Base-by-base conservation (phyloP, 2,888 invertebrate genomes). In the Erpobdella octoculata region DNA sequence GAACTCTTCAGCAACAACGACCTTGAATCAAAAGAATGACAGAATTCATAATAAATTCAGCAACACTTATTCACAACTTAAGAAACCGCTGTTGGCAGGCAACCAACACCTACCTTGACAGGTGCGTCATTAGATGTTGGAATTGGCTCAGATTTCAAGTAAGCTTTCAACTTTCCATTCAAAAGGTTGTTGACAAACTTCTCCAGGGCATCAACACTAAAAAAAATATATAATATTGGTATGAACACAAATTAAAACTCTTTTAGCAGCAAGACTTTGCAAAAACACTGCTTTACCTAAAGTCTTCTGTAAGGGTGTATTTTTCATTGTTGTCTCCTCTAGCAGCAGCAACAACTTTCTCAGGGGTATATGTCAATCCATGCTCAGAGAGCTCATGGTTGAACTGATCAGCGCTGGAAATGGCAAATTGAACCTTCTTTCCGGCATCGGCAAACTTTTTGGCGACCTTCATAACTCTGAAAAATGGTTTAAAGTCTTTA, bases 1-100 rank as follows among this genome's bases (percentile, higher is more conserved):
- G 85, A 97, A 98, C 87, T 96, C 98, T 86, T 93, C 93, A 75
- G 90, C 97, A 9, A 99, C 98, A 2, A 92, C 93, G 48, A 93
- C 89, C 84, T 85, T 21, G 33, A 62, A 62, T 62, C 31, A 62
- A 62, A 62, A 12, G 46, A 41, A n/a, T n/a, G n/a, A n/a, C n/a
- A n/a, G n/a, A n/a, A n/a, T n/a, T n/a, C n/a, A n/a, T n/a, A n/a
- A n/a, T n/a, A n/a, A n/a, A n/a, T n/a, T n/a, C n/a, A n/a, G n/a
- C n/a, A n/a, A n/a, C n/a, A n/a, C n/a, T 53, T 5, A n/a, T 25
- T n/a, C 6, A 2, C 8, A 46, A 5, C 21, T 1, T n/a, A 25
- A n/a, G 18, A 53, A 9, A 53, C 21, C 21, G n/a, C n/a, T 8
- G 15, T 5, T 12, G 41, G 28, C 53, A n/a, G 28, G 15, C 21